A percentile compares a stretch with the other conserved stretches of the same genome.
phyloP scores from a whole-genome alignment of 2,797 vertebrate species.

The Argentina silus region DNA sequence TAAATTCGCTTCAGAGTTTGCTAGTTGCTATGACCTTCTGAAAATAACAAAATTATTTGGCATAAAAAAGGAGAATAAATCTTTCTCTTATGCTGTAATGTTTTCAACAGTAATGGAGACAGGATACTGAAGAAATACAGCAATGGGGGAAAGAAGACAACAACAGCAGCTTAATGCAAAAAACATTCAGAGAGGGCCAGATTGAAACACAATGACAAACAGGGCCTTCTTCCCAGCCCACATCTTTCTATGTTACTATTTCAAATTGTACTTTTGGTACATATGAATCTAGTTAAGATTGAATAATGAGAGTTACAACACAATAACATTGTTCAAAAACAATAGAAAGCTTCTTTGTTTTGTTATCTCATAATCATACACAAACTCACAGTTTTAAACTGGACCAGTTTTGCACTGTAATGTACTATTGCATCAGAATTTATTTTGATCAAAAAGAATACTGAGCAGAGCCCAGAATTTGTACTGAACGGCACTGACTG shows the following conservation, averaged over 20 bases:
- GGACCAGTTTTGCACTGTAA: not conserved
- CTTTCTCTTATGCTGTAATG: conserved; percentile 68
- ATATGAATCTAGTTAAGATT: conserved; percentile 43
- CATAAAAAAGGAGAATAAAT: conserved; percentile 58
- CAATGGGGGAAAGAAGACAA: conserved; percentile 60
- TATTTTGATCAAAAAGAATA: conserved; percentile 22
- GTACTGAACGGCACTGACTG: not conserved
- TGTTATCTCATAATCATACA: conserved; percentile 9
- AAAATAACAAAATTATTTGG: conserved; percentile 34
- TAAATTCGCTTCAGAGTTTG: conserved; percentile 55
- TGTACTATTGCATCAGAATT: conserved; percentile 14
- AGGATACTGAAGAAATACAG: conserved; percentile 63
- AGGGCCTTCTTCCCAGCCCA: conserved; percentile 31
- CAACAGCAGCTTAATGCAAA: conserved; percentile 62
- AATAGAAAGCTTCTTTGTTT: conserved; percentile 26
- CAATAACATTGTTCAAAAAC: conserved; percentile 36
- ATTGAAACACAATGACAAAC: conserved; percentile 63
- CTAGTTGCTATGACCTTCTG: conserved; percentile 52
- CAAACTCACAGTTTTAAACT: conserved; percentile 13
- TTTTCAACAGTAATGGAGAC: conserved; percentile 63
- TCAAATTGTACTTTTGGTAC: conserved; percentile 30
- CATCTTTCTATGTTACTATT: conserved; percentile 40
- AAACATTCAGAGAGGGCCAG: conserved; percentile 58
- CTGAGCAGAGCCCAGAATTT: not conserved
- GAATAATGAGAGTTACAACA: conserved; percentile 36